Conservation (phyloP, 2,113 vertebrate species). For the Onychostruthus taczanowskii region DNA sequence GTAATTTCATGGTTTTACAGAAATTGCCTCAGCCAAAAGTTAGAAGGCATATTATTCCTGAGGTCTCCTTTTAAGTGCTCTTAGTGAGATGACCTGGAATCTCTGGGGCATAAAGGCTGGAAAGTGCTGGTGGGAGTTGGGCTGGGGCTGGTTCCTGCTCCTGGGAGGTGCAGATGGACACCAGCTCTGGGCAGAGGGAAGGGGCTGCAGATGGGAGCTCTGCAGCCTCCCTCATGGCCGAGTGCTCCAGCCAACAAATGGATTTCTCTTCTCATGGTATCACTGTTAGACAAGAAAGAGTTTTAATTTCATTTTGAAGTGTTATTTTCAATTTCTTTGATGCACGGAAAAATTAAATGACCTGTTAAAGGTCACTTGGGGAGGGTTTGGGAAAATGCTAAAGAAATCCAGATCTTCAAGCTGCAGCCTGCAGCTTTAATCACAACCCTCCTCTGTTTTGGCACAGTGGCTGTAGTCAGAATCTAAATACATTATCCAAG, state of each 20-base stretch:
- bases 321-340: slow-evolving; percentile 43
- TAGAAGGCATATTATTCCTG: background rate
- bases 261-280: background rate
- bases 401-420: slow-evolving; percentile 5
- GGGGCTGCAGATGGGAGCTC: background rate
- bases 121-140: background rate
- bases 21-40: slow-evolving; percentile 12
- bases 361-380: slow-evolving; percentile 38
- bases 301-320: slow-evolving; percentile 47
- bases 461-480: background rate
- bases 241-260: background rate
- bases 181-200: background rate
- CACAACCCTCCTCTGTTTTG: background rate
- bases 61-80: background rate
- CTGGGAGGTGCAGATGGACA: background rate
- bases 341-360: slow-evolving; percentile 9
- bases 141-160: background rate
- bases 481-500: background rate
- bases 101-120: background rate
- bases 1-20: slow-evolving; percentile 20
- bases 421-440: slow-evolving; percentile 22
- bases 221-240: background rate
- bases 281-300: background rate
- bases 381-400: slow-evolving; percentile 12
- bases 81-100: background rate